These are phyloP conservation scores for Bradypodion ventrale DNA, from an alignment of 2,797 vertebrate genomes.

Conservation along the genomic window DNA sequence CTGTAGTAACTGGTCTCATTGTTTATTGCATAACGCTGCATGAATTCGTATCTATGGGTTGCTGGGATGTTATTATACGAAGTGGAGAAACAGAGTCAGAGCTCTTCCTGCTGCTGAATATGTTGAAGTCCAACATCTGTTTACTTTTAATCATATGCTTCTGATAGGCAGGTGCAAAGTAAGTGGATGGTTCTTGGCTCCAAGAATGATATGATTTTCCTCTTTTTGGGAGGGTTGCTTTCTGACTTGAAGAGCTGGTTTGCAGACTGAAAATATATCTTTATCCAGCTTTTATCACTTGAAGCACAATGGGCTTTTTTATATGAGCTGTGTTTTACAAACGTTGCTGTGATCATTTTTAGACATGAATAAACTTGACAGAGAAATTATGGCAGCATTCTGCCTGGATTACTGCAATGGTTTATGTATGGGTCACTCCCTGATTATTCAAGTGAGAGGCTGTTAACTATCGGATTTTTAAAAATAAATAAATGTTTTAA, in stretches of 20 bases:
- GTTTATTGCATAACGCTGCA: not conserved
- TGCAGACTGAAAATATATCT: not conserved
- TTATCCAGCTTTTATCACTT: not conserved
- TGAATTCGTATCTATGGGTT: not conserved
- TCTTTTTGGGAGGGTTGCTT: not conserved
- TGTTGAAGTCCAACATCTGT: not conserved
- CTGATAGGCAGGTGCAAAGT: not conserved
- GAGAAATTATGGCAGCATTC: not conserved
- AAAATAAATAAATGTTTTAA: too few species aligned
- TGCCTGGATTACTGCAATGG: not conserved
- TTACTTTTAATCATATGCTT: not conserved
- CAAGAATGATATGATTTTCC: not conserved
- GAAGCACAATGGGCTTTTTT: not conserved
- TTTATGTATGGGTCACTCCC: not conserved
- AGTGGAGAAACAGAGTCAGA: not conserved
- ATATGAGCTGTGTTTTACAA: not conserved
- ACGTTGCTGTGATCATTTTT: not conserved
- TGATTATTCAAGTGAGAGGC: not conserved
- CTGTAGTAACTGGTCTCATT: not conserved
- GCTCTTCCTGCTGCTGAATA: not conserved
- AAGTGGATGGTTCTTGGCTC: not conserved
- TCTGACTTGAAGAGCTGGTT: not conserved
- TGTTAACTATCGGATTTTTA: too few species aligned
- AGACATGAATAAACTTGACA: not conserved
- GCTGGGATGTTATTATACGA: not conserved